Percentiles rank a stretch among this genome's conserved stretches.
Evolutionary conservation across 1,140 invertebrate genomes (phyloP).

Genomic region (Ruditapes philippinarum): DNA sequence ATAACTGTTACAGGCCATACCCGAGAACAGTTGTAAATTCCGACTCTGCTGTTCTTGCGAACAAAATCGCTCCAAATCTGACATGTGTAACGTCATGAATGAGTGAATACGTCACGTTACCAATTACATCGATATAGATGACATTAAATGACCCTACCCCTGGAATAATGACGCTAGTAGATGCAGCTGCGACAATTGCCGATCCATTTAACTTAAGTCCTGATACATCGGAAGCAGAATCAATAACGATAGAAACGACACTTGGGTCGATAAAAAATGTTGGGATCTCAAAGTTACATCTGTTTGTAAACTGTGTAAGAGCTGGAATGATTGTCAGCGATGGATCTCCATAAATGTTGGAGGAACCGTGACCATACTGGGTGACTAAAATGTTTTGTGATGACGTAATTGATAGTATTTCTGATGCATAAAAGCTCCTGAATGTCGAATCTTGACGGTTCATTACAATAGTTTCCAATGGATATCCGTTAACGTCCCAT

Average conservation of each 20-base stretch:
- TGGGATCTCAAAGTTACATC: not conserved
- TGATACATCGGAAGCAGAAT: not conserved
- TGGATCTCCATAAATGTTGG: not conserved
- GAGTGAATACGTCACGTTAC: not conserved
- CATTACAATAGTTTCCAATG: not conserved
- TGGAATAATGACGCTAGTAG: not conserved
- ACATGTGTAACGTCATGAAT: not conserved
- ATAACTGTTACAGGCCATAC: too few species aligned
- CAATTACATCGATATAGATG: not conserved
- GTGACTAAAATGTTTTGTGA: not conserved
- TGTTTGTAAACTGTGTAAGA: not conserved
- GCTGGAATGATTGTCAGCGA: not conserved
- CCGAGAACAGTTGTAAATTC: not conserved
- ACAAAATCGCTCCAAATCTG: not conserved
- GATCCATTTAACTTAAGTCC: too few species aligned
- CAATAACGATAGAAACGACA: not conserved
- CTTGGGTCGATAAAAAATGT: not conserved
- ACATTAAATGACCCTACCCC: not conserved
- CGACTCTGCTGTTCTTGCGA: not conserved
- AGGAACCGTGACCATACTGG: not conserved
- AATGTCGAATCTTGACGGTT: not conserved
- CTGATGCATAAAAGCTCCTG: not conserved
- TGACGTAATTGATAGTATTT: not conserved
- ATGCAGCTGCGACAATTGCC: not conserved
- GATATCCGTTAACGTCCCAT: not conserved